phyloP scores from a whole-genome alignment of 2,888 invertebrate species.

The Eristalis arbustorum region DNA sequence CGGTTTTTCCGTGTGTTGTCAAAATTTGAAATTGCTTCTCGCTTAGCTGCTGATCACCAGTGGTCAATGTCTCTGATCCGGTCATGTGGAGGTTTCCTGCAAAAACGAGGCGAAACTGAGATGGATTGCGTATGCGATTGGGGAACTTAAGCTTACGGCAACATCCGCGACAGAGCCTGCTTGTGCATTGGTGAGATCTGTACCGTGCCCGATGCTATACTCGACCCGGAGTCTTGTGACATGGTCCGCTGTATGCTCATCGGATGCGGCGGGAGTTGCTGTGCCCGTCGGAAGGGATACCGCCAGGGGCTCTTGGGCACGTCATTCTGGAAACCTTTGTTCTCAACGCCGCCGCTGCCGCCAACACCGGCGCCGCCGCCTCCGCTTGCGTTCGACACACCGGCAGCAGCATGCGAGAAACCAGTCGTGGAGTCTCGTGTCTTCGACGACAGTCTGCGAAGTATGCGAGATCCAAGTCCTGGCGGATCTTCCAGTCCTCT shows the following conservation, averaged over 20 bases:
- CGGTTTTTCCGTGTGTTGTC: conserved; percentile 57
- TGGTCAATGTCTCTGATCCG: conserved; percentile 79
- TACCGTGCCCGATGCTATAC: conserved; percentile 82
- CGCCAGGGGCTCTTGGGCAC: conserved; percentile 88
- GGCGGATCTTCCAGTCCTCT: conserved; percentile 83
- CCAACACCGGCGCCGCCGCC: conserved; percentile 71
- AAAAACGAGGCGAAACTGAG: conserved; percentile 26
- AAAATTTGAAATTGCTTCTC: conserved; percentile 3
- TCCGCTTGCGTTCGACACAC: conserved; percentile 79
- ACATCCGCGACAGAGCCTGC: conserved; percentile 78
- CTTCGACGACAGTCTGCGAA: conserved; percentile 87
- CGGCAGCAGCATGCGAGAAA: conserved; percentile 66
- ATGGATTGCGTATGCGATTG: too few relatives aligned
- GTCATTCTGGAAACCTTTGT: conserved; percentile 85
- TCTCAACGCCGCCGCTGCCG: conserved; percentile 83
- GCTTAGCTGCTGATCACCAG: conserved; percentile 75
- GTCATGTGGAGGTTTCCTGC: conserved; percentile 79
- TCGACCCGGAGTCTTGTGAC: conserved; percentile 84
- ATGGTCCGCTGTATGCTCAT: conserved; percentile 82
- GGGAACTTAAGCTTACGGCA: conserved; percentile 76
- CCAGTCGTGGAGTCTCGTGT: conserved; percentile 81
- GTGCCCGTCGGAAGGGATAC: conserved; percentile 83
- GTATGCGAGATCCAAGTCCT: conserved; percentile 85
- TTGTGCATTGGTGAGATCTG: conserved; percentile 80
- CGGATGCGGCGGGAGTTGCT: conserved; percentile 77